Evolutionary conservation across 2,113 vertebrate species (phyloP).

Genomic region (Pica pica): DNA sequence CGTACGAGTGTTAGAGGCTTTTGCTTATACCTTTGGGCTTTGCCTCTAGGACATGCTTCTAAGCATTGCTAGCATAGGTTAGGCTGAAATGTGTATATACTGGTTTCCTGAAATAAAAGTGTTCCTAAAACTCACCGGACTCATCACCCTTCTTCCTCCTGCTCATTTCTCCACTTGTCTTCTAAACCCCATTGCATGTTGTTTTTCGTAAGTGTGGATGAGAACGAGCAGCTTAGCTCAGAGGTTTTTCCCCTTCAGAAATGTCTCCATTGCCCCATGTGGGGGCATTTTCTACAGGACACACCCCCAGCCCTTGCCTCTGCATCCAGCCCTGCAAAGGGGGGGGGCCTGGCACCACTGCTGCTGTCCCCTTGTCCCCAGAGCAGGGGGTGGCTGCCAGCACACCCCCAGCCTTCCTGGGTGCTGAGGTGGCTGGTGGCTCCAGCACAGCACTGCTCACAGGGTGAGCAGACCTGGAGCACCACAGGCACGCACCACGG

Average conservation of each 20-base stretch:
- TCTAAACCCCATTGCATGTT: neutral
- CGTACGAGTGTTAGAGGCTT: neutral
- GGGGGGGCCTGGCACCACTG: fast-evolving
- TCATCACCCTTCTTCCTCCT: neutral
- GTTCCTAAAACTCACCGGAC: neutral
- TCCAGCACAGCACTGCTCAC: neutral
- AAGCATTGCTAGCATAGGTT: neutral
- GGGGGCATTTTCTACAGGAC: neutral
- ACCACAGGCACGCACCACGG: neutral
- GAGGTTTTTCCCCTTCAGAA: neutral
- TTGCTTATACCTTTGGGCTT: neutral
- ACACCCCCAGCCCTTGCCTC: neutral
- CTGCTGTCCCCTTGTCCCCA: neutral
- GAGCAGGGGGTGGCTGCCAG: neutral
- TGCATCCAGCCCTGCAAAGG: too few species aligned
- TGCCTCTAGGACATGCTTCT: neutral
- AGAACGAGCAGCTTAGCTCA: neutral
- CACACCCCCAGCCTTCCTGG: neutral
- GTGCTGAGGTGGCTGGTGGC: neutral
- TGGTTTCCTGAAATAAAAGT: neutral
- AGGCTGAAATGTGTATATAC: neutral
- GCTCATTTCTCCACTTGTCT: neutral
- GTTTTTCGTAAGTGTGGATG: neutral
- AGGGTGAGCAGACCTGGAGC: neutral
- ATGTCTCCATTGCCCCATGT: neutral